These are phyloP conservation scores for Beris chalybata DNA, from an alignment of 2,888 invertebrate species.

Conservation along the genomic window DNA sequence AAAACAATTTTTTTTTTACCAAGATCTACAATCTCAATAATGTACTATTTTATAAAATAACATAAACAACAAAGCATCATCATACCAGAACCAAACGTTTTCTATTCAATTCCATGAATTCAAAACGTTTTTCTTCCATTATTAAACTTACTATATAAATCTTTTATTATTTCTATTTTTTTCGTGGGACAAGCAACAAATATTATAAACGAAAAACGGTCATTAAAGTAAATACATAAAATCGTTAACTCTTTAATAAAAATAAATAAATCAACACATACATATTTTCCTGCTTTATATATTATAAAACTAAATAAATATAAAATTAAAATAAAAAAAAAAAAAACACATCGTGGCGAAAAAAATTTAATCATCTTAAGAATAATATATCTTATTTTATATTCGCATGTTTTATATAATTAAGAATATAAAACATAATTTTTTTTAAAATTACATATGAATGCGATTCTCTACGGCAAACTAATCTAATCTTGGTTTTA, in stretches of 20 bases:
- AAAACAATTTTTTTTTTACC: no score
- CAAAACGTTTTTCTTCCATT: constrained; percentile 26
- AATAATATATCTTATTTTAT: constrained; percentile 9
- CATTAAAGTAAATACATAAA: constrained; percentile 5
- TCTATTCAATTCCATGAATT: constrained; percentile 7
- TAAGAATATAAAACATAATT: neutral
- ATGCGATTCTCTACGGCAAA: no score
- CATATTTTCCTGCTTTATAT: no score
- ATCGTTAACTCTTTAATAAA: constrained; percentile 9
- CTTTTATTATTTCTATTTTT: constrained; percentile 2
- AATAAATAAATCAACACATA: no score
- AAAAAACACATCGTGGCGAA: constrained; percentile 4
- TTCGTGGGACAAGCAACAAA: neutral
- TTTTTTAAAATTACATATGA: neutral
- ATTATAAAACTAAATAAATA: constrained; percentile 2
- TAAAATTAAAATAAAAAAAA: neutral
- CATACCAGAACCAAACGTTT: constrained; percentile 5
- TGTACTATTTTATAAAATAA: no score
- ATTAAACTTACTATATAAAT: constrained; percentile 3
- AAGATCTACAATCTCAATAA: no score
- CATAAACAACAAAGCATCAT: no score
- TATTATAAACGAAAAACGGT: constrained; percentile 14
- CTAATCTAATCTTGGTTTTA: no score
- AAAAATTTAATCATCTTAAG: constrained; percentile 16
- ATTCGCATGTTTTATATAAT: constrained; percentile 1